These are phyloP conservation scores for Papilio polytes DNA, from an alignment of 1,140 invertebrate species.

Conservation along the genomic window DNA sequence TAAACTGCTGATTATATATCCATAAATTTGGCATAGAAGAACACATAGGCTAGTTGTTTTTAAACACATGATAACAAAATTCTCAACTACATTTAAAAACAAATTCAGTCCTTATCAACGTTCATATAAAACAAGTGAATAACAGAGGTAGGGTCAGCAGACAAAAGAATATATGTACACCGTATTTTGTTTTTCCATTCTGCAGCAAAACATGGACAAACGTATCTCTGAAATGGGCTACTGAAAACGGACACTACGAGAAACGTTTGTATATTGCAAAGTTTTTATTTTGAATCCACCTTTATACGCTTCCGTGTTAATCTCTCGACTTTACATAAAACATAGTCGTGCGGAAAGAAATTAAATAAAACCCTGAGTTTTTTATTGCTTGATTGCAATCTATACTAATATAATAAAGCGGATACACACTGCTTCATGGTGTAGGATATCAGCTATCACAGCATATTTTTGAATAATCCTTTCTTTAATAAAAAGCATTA, in stretches of 20 bases:
- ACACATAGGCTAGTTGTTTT: too few species aligned
- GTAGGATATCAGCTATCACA: too few species aligned
- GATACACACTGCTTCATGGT: not conserved
- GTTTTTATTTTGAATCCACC: slow-evolving; percentile 25
- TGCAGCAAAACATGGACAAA: slow-evolving; percentile 19
- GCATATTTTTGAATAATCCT: too few species aligned
- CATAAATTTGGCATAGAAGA: too few species aligned
- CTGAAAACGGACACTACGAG: slow-evolving; percentile 22
- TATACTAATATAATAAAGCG: not conserved
- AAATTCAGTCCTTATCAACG: not conserved
- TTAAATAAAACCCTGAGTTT: not conserved
- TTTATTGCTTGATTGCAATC: not conserved
- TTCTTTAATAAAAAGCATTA: too few species aligned
- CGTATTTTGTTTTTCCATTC: slow-evolving; percentile 33
- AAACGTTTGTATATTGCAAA: slow-evolving; percentile 5
- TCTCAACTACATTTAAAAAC: not conserved
- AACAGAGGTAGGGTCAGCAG: slow-evolving; percentile 22
- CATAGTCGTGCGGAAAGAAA: not conserved
- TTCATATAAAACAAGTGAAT: not conserved
- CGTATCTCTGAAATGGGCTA: slow-evolving; percentile 36
- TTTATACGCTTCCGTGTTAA: slow-evolving; percentile 27
- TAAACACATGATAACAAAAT: not conserved
- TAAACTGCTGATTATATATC: too few species aligned
- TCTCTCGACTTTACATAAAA: slow-evolving; percentile 33
- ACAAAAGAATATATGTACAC: slow-evolving; percentile 24